These are phyloP conservation scores for Loriculus beryllinus DNA, from an alignment of 2,797 vertebrate genomes.

Conservation along the genomic window DNA sequence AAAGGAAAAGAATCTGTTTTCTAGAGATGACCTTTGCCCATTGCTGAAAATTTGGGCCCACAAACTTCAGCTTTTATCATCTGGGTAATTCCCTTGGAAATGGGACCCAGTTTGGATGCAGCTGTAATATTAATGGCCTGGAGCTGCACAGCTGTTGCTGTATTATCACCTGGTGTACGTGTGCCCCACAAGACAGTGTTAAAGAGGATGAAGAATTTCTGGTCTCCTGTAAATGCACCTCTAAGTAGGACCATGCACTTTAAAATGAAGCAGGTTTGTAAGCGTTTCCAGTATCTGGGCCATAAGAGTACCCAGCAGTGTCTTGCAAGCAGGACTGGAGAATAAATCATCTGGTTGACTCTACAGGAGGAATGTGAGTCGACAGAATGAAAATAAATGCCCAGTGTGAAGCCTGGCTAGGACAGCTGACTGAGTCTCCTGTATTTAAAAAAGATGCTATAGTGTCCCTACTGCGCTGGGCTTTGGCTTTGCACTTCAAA, in stretches of 20 bases:
- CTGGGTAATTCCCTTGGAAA: conserved; percentile 25
- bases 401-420: conserved; percentile 50
- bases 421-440: conserved; percentile 35
- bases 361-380: conserved; percentile 43
- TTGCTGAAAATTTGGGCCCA: background rate
- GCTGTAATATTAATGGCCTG: conserved; percentile 52
- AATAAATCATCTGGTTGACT: conserved; percentile 55
- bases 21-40: background rate
- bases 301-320: conserved; percentile 5
- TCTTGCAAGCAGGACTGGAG: background rate
- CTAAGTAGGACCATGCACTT: background rate
- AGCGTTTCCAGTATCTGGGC: conserved; percentile 24
- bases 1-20: background rate
- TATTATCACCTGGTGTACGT: conserved; percentile 1
- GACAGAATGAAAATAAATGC: conserved; percentile 63
- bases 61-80: background rate
- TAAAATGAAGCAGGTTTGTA: background rate
- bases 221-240: background rate
- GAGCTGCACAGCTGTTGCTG: conserved; percentile 52
- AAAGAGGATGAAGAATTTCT: conserved; percentile 26
- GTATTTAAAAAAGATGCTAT: background rate
- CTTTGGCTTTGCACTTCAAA: background rate
- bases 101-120: conserved; percentile 38
- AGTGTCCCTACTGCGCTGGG: background rate
- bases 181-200: conserved; percentile 26